These are phyloP conservation scores for Ceraclea dissimilis DNA, from an alignment of 2,888 invertebrate species.

Conservation along the genomic window DNA sequence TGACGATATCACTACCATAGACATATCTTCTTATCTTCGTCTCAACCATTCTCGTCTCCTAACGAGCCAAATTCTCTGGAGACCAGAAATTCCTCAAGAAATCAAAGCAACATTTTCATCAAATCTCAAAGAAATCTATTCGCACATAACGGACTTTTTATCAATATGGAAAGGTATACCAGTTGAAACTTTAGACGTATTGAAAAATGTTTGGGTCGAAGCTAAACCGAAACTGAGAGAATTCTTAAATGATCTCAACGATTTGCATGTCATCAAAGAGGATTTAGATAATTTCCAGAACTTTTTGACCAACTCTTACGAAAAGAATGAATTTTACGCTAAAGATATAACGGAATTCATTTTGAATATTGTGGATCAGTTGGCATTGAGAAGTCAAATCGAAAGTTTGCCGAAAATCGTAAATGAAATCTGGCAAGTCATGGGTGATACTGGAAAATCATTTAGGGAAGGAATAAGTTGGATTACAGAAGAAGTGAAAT, in stretches of 20 bases:
- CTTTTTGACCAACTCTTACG: conserved; percentile 70
- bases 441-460: conserved; percentile 77
- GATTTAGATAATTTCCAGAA: conserved; percentile 62
- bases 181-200: conserved; percentile 59
- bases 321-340: conserved; percentile 76
- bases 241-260: conserved; percentile 66
- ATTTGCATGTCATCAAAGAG: conserved; percentile 62
- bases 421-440: conserved; percentile 75
- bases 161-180: conserved; percentile 47
- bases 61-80: conserved; percentile 73
- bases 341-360: conserved; percentile 67
- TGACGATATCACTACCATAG: conserved; percentile 70
- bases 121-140: conserved; percentile 37
- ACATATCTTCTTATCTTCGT: conserved; percentile 69
- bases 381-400: conserved; percentile 68
- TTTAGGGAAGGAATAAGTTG: conserved; percentile 67
- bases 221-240: conserved; percentile 61
- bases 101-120: conserved; percentile 36
- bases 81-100: conserved; percentile 60
- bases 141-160: conserved; percentile 41
- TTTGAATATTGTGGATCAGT: conserved; percentile 64
- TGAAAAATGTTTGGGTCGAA: conserved; percentile 67
- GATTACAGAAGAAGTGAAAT: conserved; percentile 65
- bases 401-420: conserved; percentile 73
- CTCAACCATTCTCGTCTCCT: conserved; percentile 78